phyloP scores from a whole-genome alignment of 53 echinoderm and acorn worm species.

The Paelopatides confundens region DNA sequence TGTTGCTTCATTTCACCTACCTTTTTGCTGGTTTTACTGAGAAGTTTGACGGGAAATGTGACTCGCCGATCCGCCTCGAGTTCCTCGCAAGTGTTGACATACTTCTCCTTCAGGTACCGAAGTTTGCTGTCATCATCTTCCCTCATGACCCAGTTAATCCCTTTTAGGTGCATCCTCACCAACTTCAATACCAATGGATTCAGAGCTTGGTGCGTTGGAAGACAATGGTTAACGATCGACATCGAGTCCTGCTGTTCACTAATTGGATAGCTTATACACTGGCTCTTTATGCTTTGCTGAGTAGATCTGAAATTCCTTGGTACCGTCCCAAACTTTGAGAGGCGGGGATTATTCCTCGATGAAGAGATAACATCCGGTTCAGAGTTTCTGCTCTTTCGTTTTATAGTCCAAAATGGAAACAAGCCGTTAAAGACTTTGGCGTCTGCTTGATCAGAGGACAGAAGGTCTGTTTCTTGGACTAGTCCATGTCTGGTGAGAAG shows the following conservation, averaged over 20 bases:
- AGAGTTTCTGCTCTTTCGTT: conserved; percentile 5
- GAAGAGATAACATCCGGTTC: background rate
- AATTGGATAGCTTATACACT: background rate
- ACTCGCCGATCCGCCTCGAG: conserved; percentile 7
- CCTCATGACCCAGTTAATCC: background rate
- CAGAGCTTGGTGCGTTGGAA: background rate
- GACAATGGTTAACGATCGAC: conserved; percentile 19
- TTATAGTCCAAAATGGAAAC: background rate
- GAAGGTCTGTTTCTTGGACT: conserved; percentile 20
- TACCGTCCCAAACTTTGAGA: background rate
- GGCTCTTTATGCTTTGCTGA: background rate
- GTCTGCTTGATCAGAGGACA: background rate
- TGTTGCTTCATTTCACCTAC: too few relatives aligned
- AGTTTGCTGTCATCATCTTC: background rate
- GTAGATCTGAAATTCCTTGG: background rate
- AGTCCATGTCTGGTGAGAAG: background rate
- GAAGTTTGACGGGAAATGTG: conserved; percentile 9
- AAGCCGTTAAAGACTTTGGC: background rate
- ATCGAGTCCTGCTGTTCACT: background rate
- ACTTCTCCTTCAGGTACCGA: conserved; percentile 7
- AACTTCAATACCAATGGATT: conserved; percentile 6
- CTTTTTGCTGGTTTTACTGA: conserved; percentile 20
- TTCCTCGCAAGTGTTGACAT: conserved; percentile 6
- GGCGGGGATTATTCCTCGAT: background rate
- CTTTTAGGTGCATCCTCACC: conserved; percentile 20